Percentiles rank a stretch among this genome's conserved stretches.
Evolutionary conservation across 2,797 vertebrate genomes (phyloP).

Genomic region (Vespertilio murinus): DNA sequence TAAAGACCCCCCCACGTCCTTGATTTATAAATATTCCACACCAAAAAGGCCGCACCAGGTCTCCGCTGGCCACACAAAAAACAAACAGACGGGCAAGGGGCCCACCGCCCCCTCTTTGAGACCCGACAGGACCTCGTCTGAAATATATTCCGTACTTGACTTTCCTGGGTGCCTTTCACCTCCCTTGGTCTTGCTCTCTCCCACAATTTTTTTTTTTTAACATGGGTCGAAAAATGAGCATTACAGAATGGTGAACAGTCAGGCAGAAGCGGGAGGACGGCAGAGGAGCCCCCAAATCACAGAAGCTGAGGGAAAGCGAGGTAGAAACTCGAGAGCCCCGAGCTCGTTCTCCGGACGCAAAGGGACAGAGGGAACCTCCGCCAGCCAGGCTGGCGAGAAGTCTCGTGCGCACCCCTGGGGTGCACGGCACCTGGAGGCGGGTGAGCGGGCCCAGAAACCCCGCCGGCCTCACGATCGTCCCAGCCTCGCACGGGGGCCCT

Average conservation of each 20-base stretch:
- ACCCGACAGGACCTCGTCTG: not conserved
- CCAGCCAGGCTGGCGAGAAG: not conserved
- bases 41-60: not conserved
- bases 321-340: not conserved
- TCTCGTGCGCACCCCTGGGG: not conserved
- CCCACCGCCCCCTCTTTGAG: not conserved
- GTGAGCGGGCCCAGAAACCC: accelerated
- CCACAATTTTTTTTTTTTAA: not conserved
- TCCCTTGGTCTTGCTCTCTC: not conserved
- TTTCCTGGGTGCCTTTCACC: not conserved
- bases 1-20: not conserved
- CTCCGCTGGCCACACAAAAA: not conserved
- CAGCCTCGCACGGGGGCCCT: accelerated
- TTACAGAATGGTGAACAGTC: not conserved
- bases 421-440: accelerated
- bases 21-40: not conserved
- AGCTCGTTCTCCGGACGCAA: not conserved
- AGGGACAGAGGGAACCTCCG: not conserved
- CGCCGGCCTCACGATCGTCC: accelerated
- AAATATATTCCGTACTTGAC: not conserved
- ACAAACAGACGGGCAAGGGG: not conserved
- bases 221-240: not conserved
- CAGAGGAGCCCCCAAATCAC: not conserved
- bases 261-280: not conserved
- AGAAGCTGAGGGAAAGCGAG: not conserved